Conservation (phyloP, 2,113 vertebrate genomes). For the Misgurnus mizolepis region DNA sequence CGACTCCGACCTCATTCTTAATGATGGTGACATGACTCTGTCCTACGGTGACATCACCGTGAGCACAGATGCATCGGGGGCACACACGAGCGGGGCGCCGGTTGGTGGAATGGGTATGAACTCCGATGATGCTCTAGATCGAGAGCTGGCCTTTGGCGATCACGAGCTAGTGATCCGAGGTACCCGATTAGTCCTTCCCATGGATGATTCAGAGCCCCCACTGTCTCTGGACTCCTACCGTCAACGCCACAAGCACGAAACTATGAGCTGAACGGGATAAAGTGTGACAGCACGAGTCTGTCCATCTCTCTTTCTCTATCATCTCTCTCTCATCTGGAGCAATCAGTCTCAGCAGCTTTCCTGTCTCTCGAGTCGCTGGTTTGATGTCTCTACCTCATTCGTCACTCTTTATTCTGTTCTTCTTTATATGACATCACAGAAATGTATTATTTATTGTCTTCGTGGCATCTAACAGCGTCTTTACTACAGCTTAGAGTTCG, state of each 20-base stretch:
- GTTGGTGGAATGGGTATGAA: constrained; percentile 48
- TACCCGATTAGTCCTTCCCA: constrained; percentile 91
- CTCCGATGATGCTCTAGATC: constrained; percentile 82
- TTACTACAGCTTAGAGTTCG: constrained; percentile 51
- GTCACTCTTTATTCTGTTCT: constrained; percentile 41
- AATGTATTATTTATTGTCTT: constrained; percentile 29
- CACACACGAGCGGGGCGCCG: constrained; percentile 58
- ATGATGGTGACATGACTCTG: constrained; percentile 89
- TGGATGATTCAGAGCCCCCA: constrained; percentile 91
- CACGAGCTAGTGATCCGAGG: constrained; percentile 93
- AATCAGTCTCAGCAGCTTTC: constrained; percentile 36
- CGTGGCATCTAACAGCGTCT: constrained; percentile 52
- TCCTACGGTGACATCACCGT: constrained; percentile 90
- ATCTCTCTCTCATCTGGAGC: constrained; percentile 21
- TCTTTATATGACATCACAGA: constrained; percentile 10
- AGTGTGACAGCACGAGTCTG: constrained; percentile 10
- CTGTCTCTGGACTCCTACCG: constrained; percentile 69
- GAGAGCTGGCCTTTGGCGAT: constrained; percentile 86
- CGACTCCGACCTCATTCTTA: constrained; percentile 95
- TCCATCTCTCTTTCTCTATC: constrained; percentile 35
- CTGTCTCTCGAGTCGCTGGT: constrained; percentile 45
- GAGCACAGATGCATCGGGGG: constrained; percentile 76
- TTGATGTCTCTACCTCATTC: constrained; percentile 54
- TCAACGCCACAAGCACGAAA: constrained; percentile 40
- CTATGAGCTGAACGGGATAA: constrained; percentile 37